Evolutionary conservation across 2,797 vertebrate genomes (phyloP).

Genomic region (Clamator glandarius): DNA sequence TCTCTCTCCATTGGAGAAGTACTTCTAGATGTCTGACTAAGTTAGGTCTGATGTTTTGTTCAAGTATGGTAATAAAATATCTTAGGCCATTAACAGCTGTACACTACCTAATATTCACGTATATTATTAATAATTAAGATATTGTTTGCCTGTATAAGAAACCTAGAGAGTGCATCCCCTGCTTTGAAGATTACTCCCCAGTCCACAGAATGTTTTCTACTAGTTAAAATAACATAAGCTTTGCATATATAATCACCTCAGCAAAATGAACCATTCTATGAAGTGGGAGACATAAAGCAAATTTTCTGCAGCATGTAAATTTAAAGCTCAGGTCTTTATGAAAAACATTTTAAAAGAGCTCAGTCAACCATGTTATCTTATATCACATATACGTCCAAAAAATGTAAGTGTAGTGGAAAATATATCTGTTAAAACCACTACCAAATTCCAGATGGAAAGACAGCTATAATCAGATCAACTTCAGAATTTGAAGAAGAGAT

Average conservation of each 20-base stretch:
- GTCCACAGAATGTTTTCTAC: background rate
- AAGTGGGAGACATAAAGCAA: background rate
- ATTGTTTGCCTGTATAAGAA: background rate
- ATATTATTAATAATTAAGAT: background rate
- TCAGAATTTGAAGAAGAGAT: background rate
- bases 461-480: background rate
- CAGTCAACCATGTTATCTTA: background rate
- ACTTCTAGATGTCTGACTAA: background rate
- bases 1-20: background rate
- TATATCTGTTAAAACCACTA: background rate
- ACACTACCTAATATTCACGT: background rate
- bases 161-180: background rate
- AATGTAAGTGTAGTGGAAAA: background rate
- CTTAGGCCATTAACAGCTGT: background rate
- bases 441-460: background rate
- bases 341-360: background rate
- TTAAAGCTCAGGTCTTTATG: background rate
- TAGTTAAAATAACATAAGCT: background rate
- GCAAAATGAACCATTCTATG: background rate
- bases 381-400: background rate
- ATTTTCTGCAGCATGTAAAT: background rate
- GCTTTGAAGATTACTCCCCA: background rate
- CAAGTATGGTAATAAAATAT: background rate
- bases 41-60: background rate
- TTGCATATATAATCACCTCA: background rate